These are phyloP conservation scores for Heterodera carotae DNA, from an alignment of 1,140 invertebrate genomes.

Conservation along the genomic window DNA sequence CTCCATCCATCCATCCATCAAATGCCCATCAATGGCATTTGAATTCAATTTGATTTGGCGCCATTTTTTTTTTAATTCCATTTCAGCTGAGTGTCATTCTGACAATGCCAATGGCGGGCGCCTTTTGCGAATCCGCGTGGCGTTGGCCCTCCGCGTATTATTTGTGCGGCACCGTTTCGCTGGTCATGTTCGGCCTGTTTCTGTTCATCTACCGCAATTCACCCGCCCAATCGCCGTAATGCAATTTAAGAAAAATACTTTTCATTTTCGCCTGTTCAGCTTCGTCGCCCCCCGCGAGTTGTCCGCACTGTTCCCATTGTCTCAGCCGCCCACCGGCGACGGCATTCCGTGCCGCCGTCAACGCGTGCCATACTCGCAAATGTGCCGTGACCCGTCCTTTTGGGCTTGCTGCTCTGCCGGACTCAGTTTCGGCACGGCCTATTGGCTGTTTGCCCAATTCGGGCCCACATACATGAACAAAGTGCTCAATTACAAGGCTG, in stretches of 20 bases:
- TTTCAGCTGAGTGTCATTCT: conserved; percentile 30
- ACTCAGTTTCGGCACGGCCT: conserved; percentile 34
- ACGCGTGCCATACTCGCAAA: conserved; percentile 23
- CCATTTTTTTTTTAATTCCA: too few relatives aligned
- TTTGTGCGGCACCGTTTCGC: conserved; percentile 25
- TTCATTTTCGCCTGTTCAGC: background rate
- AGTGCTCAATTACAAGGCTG: conserved; percentile 29
- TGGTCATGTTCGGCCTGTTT: conserved; percentile 41
- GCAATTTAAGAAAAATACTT: too few relatives aligned
- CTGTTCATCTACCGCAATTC: conserved; percentile 43
- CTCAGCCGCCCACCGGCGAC: background rate
- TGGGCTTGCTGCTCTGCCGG: conserved; percentile 17
- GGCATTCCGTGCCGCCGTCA: background rate
- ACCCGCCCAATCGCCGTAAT: conserved; percentile 25
- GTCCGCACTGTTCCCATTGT: background rate
- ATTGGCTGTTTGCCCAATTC: conserved; percentile 41
- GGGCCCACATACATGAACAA: conserved; percentile 47
- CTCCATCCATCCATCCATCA: too few relatives aligned
- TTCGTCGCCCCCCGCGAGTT: conserved; percentile 10
- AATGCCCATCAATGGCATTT: background rate
- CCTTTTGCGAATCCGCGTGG: conserved; percentile 33
- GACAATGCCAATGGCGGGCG: conserved; percentile 45
- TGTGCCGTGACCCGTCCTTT: conserved; percentile 37
- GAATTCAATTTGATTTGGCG: background rate
- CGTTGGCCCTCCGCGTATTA: conserved; percentile 44